A percentile compares a stretch with the other conserved stretches of the same genome.
Evolutionary conservation across 2,888 invertebrate species (phyloP).

Genomic region (Apantesis nais): DNA sequence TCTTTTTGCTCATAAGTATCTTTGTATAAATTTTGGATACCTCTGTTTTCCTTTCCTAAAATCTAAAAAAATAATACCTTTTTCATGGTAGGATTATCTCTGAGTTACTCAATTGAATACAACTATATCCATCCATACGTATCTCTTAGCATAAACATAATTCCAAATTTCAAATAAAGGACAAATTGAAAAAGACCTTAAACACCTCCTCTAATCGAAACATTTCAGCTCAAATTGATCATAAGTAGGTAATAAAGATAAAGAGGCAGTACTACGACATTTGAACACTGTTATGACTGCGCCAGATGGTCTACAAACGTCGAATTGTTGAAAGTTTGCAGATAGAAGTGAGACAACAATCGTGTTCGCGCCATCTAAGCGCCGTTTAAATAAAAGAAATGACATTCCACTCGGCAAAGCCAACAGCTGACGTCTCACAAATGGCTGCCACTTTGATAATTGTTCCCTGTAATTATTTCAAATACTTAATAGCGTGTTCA

Average conservation of each 20-base stretch:
- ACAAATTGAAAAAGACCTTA: constrained; percentile 1
- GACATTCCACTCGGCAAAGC: constrained; percentile 58
- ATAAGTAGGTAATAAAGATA: constrained; percentile 48
- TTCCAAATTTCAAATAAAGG: background rate
- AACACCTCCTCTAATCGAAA: constrained; percentile 19
- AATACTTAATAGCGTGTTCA: constrained; percentile 65
- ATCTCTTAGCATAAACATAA: background rate
- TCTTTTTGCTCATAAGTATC: background rate
- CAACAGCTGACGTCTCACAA: constrained; percentile 64
- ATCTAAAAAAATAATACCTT: background rate
- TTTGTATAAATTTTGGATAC: background rate
- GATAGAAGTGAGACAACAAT: constrained; percentile 60
- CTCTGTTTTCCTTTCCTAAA: background rate
- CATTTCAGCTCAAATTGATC: constrained; percentile 31
- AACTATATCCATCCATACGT: no score
- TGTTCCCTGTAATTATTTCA: constrained; percentile 66
- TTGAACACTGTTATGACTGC: constrained; percentile 48
- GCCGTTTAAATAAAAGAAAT: constrained; percentile 63
- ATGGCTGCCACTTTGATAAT: constrained; percentile 64
- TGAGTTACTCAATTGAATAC: no score
- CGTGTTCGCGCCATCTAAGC: constrained; percentile 45
- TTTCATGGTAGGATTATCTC: no score
- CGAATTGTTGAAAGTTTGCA: constrained; percentile 69
- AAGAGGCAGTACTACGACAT: constrained; percentile 55
- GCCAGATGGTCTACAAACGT: constrained; percentile 73